Evolutionary conservation across 2,113 vertebrate species (phyloP), one percentile per base, ranked within the genome.

Genomic region (Chionomys nivalis): DNA sequence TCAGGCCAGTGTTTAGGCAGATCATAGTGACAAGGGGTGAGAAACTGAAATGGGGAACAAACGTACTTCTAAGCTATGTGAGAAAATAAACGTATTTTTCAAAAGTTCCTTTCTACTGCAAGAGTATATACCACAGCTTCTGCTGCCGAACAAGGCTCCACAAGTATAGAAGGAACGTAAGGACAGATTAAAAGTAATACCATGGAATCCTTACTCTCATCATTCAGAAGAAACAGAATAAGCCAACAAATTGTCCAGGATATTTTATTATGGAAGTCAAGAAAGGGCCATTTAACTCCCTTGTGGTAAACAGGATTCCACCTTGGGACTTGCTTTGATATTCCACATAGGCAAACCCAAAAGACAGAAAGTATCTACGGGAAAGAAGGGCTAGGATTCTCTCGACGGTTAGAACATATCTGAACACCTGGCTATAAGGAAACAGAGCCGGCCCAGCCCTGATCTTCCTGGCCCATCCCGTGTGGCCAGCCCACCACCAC

Each of bases 201-300:
- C 7, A 72, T 28, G 75, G 92, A 97, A 96, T 72, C 52, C 39
- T 89, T 70, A 96, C 5, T 52, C 36, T 91, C 66, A 76, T 88
- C 90, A 81, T 42, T 90, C 72, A 94, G 49, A 92, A 95, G 58
- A 97, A 94, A 96, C 5, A 86, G 68, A 91, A 2, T 49, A 95
- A 95, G 82, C 75, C 92, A 97, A 95, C 94, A 97, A 96, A 95
- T 93, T 73, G 42, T 78, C 92, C 92, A 78, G 24, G 72, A 94
- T 91, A 79, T 83, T 47, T 26, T 83, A 91, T 68, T 47, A 95
- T 55, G n/a, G 11, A 70, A 68, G 68, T 95, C 89, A 93, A 95
- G 82, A 90, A 96, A 96, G 96, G 49, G 49, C 76, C 90, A 83
- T 47, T 79, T 92, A 94, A 96, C 55, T 95, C 55, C 77, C 47